phyloP scores from a whole-genome alignment of 2,797 vertebrate genomes.

The Caiman crocodilus region DNA sequence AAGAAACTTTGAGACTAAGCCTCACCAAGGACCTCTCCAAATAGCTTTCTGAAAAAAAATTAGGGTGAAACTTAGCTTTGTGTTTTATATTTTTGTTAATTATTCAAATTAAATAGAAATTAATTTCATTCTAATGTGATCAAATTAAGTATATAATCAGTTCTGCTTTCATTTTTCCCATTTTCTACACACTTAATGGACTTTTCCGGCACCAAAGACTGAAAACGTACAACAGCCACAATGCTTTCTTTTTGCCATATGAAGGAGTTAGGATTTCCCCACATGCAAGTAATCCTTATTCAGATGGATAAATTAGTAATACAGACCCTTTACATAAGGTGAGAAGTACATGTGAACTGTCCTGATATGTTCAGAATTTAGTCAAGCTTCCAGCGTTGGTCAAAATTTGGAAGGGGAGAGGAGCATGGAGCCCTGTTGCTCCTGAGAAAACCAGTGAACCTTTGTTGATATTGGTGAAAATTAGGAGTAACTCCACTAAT shows the following conservation, averaged over 20 bases:
- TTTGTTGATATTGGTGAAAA: neutral
- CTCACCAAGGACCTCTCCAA: neutral
- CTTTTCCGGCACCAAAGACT: neutral
- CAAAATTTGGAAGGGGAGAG: constrained; percentile 10
- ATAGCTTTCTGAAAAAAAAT: neutral
- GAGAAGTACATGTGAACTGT: neutral
- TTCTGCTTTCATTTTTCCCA: neutral
- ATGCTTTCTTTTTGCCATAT: neutral
- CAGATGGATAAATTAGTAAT: neutral
- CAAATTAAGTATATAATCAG: too few species aligned
- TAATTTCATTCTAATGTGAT: too few species aligned
- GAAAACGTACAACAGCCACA: neutral
- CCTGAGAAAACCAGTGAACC: neutral
- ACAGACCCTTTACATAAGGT: too few species aligned
- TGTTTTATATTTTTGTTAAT: too few species aligned
- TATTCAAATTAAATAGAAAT: too few species aligned
- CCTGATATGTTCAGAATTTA: neutral
- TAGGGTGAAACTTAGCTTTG: neutral
- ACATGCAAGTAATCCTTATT: neutral
- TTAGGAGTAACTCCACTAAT: neutral
- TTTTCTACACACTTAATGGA: neutral
- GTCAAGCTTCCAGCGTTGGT: neutral
- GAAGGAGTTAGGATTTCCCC: neutral
- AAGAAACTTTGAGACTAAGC: constrained; percentile 4
- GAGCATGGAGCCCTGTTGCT: neutral